Evolutionary conservation across 2,113 vertebrate species (phyloP), one percentile per base, ranked within the genome.

Genomic region (Alethe diademata): DNA sequence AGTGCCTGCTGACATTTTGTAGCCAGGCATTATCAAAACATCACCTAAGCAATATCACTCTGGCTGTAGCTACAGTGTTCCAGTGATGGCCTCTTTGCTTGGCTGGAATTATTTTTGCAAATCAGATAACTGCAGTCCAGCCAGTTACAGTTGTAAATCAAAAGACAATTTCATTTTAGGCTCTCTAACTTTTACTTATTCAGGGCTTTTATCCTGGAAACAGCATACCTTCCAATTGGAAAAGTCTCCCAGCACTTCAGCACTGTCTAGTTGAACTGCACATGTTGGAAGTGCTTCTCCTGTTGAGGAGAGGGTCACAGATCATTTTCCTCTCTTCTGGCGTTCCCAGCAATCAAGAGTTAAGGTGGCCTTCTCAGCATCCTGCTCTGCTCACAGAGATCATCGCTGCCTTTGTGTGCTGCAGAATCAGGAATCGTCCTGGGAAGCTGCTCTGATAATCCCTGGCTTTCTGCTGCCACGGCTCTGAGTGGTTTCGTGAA

Each of bases 291-390:
- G 45, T 2, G 1, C 5, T 65, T 71, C 28, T 56, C 26, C 51
- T 48, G 1, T 9, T 22, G 53, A 51, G 51, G 54, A 71, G 35
- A 50, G 16, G 2, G 31, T 22, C 11, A 20, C 29, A 36, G 51
- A 28, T 38, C 2, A 8, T 56, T 60, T 23, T 61, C 25, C 23
- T 72, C 11, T 42, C 14, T 50, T 60, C 40, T 22, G 56, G 24
- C 28, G 35, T 43, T 76, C n/a, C 47, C 0, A 0, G 53, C 35
- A 43, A 1, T 35, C 1, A 3, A 24, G 45, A 20, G 22, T 62
- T 64, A 12, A 12, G 7, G n/a, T 29, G 35, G 33, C 43, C 14
- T 40, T 36, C 40, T 79, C 5, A 2, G 31, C 58, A 47, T 23
- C 45, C 53, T 58, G 25, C 26, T 50, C 50, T 28, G 79, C 47